Evolutionary conservation across 2,113 vertebrate genomes (phyloP).

Genomic region (Octodon degus): DNA sequence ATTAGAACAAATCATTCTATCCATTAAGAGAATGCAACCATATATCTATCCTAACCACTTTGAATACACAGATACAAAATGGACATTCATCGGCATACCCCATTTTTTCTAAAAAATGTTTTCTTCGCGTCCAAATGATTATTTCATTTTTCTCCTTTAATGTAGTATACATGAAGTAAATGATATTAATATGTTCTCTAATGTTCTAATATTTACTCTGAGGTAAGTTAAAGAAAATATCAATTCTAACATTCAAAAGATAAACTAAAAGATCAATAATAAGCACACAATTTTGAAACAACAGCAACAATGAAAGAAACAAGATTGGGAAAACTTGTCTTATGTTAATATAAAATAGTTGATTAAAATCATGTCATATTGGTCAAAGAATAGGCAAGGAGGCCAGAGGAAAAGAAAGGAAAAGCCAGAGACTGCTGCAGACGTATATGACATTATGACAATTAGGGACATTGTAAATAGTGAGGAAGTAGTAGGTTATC

Average conservation of each 20-base stretch:
- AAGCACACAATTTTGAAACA: background rate
- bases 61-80: no score
- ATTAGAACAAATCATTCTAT: no score
- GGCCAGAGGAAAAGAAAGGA: background rate
- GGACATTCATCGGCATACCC: no score
- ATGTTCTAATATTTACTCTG: background rate
- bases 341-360: background rate
- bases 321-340: background rate
- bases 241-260: background rate
- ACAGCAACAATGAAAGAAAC: background rate
- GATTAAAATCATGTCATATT: background rate
- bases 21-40: no score
- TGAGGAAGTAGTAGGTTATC: background rate
- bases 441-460: background rate
- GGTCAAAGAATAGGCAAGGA: background rate
- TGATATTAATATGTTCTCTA: background rate
- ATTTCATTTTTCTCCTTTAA: background rate
- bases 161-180: background rate
- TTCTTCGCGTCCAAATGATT: background rate
- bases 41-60: no score
- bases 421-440: background rate
- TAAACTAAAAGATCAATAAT: background rate
- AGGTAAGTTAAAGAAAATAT: background rate
- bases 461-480: background rate
- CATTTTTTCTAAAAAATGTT: slow-evolving; percentile 19